Evolutionary conservation across 1,140 invertebrate species (phyloP).

Genomic region (Eriocheir sinensis): DNA sequence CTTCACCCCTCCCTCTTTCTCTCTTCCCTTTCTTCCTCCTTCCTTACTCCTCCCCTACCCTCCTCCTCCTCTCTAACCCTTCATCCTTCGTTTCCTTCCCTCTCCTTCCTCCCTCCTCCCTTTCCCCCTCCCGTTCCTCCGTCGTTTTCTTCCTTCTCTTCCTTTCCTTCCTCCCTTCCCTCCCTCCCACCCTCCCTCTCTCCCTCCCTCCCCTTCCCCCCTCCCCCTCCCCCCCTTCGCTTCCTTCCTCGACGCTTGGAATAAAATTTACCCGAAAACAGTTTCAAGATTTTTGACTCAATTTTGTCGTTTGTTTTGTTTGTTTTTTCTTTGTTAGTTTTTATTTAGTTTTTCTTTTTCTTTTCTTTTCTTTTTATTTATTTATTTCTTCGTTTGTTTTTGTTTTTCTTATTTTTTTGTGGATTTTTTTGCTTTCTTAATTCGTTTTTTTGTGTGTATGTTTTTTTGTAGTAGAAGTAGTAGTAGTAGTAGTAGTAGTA

Average conservation of each 20-base stretch:
- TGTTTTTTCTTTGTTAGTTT: too few species aligned
- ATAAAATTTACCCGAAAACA: neutral
- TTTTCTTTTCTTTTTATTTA: neutral
- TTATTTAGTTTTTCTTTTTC: neutral
- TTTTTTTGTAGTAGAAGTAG: neutral
- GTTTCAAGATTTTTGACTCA: too few species aligned
- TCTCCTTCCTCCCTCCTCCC: neutral
- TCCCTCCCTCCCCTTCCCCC: neutral
- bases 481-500: slow-evolving; percentile 25
- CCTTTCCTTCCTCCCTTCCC: neutral
- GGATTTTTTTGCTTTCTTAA: neutral
- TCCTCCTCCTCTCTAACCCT: neutral
- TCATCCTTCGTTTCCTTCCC: neutral
- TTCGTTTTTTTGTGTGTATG: neutral
- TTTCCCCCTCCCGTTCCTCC: neutral
- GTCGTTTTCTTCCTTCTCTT: neutral
- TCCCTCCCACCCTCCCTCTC: too few species aligned
- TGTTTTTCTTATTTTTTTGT: neutral
- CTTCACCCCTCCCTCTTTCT: neutral
- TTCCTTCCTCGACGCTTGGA: neutral
- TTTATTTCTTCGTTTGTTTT: neutral
- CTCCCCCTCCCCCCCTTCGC: neutral
- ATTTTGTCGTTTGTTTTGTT: too few species aligned
- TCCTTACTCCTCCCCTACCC: neutral
- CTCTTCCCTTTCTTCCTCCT: neutral